Percentiles rank a stretch among this genome's conserved stretches.
phyloP scores from a whole-genome alignment of 2,797 vertebrate genomes.

The Paguma larvata region DNA sequence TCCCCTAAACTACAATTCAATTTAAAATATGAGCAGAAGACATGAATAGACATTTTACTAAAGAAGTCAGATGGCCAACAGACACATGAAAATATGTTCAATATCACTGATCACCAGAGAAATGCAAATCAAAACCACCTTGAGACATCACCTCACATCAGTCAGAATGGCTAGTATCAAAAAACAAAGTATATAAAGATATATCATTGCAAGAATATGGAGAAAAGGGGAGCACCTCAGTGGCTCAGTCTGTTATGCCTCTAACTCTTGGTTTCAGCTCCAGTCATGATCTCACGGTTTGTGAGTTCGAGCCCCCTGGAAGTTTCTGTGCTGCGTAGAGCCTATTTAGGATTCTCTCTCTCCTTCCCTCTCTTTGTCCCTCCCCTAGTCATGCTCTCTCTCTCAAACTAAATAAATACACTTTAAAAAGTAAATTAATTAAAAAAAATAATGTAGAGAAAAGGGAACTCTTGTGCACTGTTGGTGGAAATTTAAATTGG shows the following conservation, averaged over 20 bases:
- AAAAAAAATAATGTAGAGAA: background rate
- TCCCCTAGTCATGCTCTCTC: no score
- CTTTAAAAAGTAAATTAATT: no score
- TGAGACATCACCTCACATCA: background rate
- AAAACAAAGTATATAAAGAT: background rate
- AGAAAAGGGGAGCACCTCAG: background rate
- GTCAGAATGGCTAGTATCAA: background rate
- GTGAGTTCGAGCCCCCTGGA: no score
- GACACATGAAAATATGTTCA: background rate
- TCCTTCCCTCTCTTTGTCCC: no score
- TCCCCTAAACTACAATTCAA: background rate
- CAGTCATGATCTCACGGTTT: no score
- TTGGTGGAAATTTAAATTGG: background rate
- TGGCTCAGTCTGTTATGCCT: no score
- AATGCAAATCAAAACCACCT: background rate
- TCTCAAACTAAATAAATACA: no score
- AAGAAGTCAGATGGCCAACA: background rate
- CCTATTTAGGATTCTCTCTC: no score
- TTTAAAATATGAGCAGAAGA: background rate
- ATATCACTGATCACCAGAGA: background rate
- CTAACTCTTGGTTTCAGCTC: no score
- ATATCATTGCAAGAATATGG: background rate
- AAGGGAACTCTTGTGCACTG: background rate
- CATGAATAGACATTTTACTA: background rate
- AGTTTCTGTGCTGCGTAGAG: no score